Conservation (phyloP, 2,113 vertebrate species). For the Arvicanthis niloticus region DNA sequence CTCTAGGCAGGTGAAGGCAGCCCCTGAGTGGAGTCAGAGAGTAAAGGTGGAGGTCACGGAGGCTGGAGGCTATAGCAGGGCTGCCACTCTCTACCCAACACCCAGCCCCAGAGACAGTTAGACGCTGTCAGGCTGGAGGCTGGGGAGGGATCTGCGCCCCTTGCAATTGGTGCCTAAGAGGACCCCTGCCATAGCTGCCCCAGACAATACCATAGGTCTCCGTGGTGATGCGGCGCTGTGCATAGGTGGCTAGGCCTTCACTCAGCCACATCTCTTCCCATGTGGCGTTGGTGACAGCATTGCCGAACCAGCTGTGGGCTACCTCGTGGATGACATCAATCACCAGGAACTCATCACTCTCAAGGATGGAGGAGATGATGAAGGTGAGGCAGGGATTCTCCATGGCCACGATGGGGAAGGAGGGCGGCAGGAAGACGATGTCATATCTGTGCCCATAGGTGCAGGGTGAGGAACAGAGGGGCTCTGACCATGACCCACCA, state of each 20-base stretch:
- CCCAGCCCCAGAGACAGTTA: background rate
- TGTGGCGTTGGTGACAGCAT: conserved; percentile 96
- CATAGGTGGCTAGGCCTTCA: conserved; percentile 97
- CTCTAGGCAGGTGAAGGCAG: conserved; percentile 97
- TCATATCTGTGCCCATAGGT: conserved; percentile 91
- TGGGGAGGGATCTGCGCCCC: background rate
- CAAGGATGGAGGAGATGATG: conserved; percentile 98
- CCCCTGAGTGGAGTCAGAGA: conserved; percentile 85
- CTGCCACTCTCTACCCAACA: background rate
- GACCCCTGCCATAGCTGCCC: accelerated
- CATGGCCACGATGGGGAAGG: conserved; percentile 99
- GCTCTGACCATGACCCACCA: too few species aligned
- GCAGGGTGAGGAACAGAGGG: background rate
- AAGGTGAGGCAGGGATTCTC: conserved; percentile 99
- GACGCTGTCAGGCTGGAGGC: background rate
- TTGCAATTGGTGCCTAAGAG: background rate
- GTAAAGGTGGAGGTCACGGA: accelerated
- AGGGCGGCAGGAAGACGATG: conserved; percentile 98
- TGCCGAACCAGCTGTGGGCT: conserved; percentile 98
- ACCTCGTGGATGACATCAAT: conserved; percentile 98
- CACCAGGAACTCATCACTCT: conserved; percentile 97
- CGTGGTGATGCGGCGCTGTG: conserved; percentile 96
- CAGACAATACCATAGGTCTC: conserved; percentile 91
- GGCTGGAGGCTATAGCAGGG: background rate
- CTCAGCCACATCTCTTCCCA: conserved; percentile 99